Base-by-base conservation (phyloP, 2,113 vertebrate species). In the Pseudopipra pipra region DNA sequence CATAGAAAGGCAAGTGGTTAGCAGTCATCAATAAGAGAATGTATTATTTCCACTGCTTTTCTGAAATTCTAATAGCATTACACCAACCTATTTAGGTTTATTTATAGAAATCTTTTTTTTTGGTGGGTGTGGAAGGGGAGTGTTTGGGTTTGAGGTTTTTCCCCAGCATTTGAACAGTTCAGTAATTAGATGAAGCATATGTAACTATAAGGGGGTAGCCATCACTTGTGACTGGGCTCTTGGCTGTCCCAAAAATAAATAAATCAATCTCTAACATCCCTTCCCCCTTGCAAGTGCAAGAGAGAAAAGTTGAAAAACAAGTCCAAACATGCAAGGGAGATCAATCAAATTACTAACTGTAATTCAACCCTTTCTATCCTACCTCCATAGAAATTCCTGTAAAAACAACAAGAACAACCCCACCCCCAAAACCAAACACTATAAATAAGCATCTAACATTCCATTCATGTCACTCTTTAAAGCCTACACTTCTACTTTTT, bases 41-140 rank as follows among this genome's bases (percentile, higher is more conserved):
- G 2, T 12, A 73, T 43, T 78, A 76, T 68, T 79, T 79, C 20
- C 8, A 80, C 15, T 3, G 11, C 43, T 21, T 44, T 86, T 65
- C 23, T 80, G 72, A 65, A 90, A 79, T 49, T 83, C 23, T 73
- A 79, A 59, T 11, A 81, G 59, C 37, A 66, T 62, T 66, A 77
- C 12, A 71, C 30, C 23, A 79, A 65, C 18, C 33, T 55, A 91
- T 39, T 39, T 54, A 63, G 23, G 37, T 21, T 49, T 31, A 55
- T 19, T 73, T 63, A 75, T 5, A 39, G 59, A 88, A n/a, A 44
- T 2, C 5, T 6, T 7, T 21, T 28, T 31, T 70, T 85, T 58
- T 58, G 2, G 5, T 17, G 14, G 13, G 5, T 2, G 25, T 52
- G 4, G 10, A 37, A 21, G 4, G 2, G 9, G 19, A 43, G 27